Evolutionary conservation across 2,888 invertebrate genomes (phyloP).

Genomic region (Eristalis arbustorum): DNA sequence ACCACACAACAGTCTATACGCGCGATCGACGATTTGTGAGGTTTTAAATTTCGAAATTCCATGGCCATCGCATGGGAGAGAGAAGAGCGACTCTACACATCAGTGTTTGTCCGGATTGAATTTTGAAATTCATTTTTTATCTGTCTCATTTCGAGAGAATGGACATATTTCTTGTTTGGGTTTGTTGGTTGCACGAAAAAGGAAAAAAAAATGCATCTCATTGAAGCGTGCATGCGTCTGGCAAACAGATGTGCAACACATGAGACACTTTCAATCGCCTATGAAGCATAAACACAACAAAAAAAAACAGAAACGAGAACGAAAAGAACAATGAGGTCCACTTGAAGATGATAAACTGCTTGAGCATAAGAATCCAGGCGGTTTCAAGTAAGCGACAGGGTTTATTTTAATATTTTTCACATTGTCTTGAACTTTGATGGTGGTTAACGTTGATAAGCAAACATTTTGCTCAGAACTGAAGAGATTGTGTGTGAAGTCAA

Average conservation of each 20-base stretch:
- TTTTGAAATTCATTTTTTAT: constrained; percentile 14
- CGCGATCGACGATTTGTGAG: not conserved
- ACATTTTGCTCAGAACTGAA: constrained; percentile 4
- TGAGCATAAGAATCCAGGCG: not conserved
- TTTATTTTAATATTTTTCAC: not conserved
- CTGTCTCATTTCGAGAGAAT: constrained; percentile 16
- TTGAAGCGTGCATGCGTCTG: constrained; percentile 44
- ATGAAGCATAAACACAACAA: not conserved
- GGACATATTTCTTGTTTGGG: constrained; percentile 1
- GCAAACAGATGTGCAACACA: constrained; percentile 60
- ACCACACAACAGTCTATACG: not conserved
- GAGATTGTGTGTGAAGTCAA: constrained; percentile 24
- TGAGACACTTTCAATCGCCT: constrained; percentile 14
- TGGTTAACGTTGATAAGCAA: constrained; percentile 29
- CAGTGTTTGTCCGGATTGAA: not conserved
- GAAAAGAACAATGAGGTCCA: not conserved
- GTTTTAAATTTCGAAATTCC: not conserved
- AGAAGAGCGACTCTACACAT: not conserved
- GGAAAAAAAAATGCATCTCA: constrained; percentile 33
- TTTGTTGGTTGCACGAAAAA: constrained; percentile 36
- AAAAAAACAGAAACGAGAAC: too few species aligned
- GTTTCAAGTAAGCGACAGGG: not conserved
- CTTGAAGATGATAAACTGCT: constrained; percentile 36
- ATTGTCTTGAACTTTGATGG: not conserved
- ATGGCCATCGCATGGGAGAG: not conserved